These are phyloP conservation scores for Rhinoraja longicauda DNA, from an alignment of 2,797 vertebrate genomes.

Conservation along the genomic window DNA sequence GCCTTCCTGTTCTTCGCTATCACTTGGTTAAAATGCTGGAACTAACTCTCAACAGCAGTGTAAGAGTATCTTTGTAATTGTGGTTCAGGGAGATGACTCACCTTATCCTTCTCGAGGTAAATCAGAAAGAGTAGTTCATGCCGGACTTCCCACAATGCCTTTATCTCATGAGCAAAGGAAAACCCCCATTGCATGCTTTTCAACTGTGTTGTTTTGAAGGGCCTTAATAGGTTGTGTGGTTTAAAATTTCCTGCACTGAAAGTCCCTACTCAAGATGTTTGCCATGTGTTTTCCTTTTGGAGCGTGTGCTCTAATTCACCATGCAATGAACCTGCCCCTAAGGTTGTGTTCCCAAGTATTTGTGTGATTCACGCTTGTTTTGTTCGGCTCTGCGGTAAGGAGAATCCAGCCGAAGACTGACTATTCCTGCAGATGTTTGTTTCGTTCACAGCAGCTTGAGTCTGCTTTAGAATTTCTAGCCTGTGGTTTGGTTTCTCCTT, in stretches of 20 bases:
- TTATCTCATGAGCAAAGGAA: no score
- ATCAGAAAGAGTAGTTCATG: no score
- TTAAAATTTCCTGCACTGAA: background rate
- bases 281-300: background rate
- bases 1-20: no score
- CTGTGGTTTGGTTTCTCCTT: background rate
- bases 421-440: background rate
- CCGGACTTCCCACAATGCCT: no score
- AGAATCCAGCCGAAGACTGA: background rate
- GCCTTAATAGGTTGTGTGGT: background rate
- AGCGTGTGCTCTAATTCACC: background rate
- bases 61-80: no score
- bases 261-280: background rate
- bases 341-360: background rate
- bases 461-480: background rate
- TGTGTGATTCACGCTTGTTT: conserved; percentile 19
- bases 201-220: background rate
- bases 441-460: no score
- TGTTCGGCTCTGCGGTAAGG: background rate
- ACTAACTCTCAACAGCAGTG: no score
- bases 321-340: background rate
- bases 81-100: no score
- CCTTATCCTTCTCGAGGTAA: no score
- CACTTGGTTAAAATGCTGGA: no score
- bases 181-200: background rate